A percentile compares a stretch with the other conserved stretches of the same genome.
Conservation (phyloP, 2,113 vertebrate species). For the Triplophysa tibetana region DNA sequence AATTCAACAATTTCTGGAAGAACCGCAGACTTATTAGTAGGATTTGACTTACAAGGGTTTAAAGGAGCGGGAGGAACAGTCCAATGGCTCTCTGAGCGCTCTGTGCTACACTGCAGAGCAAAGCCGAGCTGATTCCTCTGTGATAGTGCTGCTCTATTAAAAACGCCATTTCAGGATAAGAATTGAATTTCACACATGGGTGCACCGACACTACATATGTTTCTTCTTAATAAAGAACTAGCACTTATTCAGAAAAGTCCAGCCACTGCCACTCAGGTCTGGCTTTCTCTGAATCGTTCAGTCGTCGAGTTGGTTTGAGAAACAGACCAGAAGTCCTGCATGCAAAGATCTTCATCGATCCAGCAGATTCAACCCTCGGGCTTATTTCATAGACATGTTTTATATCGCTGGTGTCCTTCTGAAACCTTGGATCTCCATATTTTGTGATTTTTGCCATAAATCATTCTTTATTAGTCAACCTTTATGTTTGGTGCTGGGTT, state of each 20-base stretch:
- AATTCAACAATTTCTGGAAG: background rate
- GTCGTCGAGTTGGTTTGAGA: background rate
- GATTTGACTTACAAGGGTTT: conserved; percentile 32
- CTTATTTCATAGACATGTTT: too few relatives aligned
- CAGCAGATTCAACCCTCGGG: background rate
- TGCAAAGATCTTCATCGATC: background rate
- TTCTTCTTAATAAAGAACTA: conserved; percentile 76
- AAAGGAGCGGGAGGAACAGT: conserved; percentile 24
- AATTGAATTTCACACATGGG: conserved; percentile 81
- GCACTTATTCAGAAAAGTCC: conserved; percentile 55
- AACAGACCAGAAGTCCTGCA: background rate
- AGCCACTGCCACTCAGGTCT: conserved; percentile 59
- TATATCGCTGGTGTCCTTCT: too few relatives aligned
- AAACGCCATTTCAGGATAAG: conserved; percentile 73
- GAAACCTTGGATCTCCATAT: too few relatives aligned
- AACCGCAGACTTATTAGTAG: conserved; percentile 30
- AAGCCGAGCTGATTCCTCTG: conserved; percentile 61
- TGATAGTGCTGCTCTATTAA: conserved; percentile 77
- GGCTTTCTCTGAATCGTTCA: conserved; percentile 29
- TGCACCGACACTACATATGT: conserved; percentile 73
- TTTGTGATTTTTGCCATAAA: too few relatives aligned
- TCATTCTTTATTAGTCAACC: too few relatives aligned
- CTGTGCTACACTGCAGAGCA: conserved; percentile 61
- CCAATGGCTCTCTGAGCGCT: conserved; percentile 39
- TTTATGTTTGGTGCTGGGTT: too few relatives aligned